A percentile compares a stretch with the other conserved stretches of the same genome.
These are phyloP conservation scores for Lucilia cuprina DNA, from an alignment of 1,140 invertebrate species.

Conservation along the genomic window DNA sequence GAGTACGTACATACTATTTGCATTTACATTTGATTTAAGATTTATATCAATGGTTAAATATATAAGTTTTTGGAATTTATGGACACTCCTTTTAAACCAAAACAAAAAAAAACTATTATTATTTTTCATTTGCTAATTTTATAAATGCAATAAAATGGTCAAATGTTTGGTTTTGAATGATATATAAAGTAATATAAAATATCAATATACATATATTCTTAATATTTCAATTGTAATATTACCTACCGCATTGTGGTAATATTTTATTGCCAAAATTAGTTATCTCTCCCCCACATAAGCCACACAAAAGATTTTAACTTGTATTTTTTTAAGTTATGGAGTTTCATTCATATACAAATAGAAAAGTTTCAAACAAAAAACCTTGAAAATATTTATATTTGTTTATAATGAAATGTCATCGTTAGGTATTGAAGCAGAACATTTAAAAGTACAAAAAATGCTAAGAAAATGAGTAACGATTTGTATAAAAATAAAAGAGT, in stretches of 20 bases:
- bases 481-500: neutral
- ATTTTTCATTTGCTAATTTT: neutral
- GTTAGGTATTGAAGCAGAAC: neutral
- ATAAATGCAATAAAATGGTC: neutral
- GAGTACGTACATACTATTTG: no score
- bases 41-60: no score
- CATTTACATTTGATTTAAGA: no score
- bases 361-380: neutral
- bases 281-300: neutral
- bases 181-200: neutral
- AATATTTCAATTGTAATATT: neutral
- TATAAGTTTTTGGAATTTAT: no score
- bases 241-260: neutral
- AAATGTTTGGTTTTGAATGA: neutral
- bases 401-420: neutral
- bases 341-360: neutral
- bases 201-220: neutral
- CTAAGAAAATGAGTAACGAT: neutral
- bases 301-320: neutral
- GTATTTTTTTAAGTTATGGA: no score
- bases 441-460: neutral
- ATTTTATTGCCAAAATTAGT: neutral
- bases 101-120: no score
- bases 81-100: no score
- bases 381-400: neutral